A percentile compares a stretch with the other conserved stretches of the same genome.
Evolutionary conservation across 2,113 vertebrate species (phyloP).

Genomic region (Heterotilapia buettikoferi): DNA sequence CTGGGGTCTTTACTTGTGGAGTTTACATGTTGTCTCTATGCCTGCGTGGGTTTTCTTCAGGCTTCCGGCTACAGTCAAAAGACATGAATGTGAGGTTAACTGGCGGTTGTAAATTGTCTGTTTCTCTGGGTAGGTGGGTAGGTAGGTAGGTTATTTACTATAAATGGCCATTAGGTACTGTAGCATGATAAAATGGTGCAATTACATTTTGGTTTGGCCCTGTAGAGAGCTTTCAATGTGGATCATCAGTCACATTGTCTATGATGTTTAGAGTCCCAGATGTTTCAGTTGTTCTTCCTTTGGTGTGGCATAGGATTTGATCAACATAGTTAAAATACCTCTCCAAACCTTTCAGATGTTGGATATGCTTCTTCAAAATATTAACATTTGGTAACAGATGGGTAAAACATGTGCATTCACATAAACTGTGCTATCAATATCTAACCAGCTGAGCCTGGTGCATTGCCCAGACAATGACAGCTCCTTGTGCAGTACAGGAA

Average conservation of each 20-base stretch:
- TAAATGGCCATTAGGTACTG: not conserved
- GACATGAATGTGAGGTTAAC: not conserved
- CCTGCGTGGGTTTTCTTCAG: not conserved
- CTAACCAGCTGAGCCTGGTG: not conserved
- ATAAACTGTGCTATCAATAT: constrained; percentile 9
- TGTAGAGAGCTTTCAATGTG: not conserved
- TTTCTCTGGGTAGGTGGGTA: not conserved
- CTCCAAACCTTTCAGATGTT: constrained; percentile 50
- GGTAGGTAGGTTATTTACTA: not conserved
- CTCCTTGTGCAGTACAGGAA: not conserved
- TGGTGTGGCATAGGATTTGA: constrained; percentile 1
- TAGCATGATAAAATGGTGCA: not conserved
- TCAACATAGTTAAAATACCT: not conserved
- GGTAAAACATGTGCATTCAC: constrained; percentile 23
- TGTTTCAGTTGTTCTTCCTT: constrained; percentile 10
- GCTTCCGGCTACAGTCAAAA: not conserved
- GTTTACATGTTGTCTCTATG: not conserved
- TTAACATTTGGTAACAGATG: constrained; percentile 59
- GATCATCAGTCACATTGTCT: not conserved
- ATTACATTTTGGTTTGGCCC: not conserved
- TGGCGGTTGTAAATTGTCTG: not conserved
- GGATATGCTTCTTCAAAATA: constrained; percentile 46
- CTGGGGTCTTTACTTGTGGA: not conserved
- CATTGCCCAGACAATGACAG: constrained; percentile 17
- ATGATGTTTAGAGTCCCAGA: constrained; percentile 1